These are phyloP conservation scores for Mesitornis unicolor DNA, from an alignment of 2,113 vertebrate species.

Conservation along the genomic window DNA sequence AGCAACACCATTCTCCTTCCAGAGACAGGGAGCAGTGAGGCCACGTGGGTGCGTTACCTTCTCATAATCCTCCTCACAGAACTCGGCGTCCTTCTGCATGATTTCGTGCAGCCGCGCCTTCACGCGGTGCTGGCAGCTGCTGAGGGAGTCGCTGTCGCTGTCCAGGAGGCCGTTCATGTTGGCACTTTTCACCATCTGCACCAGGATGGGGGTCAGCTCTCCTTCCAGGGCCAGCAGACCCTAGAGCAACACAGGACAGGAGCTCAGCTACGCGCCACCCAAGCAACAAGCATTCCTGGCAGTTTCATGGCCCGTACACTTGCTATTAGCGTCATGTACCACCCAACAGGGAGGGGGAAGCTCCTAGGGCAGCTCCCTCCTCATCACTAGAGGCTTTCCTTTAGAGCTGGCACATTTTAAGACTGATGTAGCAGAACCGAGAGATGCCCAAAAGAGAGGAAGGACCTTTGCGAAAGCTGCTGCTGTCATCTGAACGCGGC, in stretches of 20 bases:
- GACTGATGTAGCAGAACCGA: neutral
- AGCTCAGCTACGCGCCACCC: neutral
- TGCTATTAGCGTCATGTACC: neutral
- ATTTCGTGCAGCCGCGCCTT: conserved; percentile 93
- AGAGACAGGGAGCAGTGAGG: neutral
- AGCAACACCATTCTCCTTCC: neutral
- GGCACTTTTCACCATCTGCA: conserved; percentile 99
- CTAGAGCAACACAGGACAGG: conserved; percentile 66
- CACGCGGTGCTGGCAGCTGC: conserved; percentile 93
- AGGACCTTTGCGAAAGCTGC: conserved; percentile 96
- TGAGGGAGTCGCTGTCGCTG: conserved; percentile 93
- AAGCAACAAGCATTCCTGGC: neutral
- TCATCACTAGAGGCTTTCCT: neutral
- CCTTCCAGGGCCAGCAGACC: conserved; percentile 94
- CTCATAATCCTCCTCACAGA: conserved; percentile 87
- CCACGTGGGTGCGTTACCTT: conserved; percentile 75
- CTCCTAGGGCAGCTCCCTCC: neutral
- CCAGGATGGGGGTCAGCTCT: conserved; percentile 95
- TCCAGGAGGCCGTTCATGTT: conserved; percentile 99
- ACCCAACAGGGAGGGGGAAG: neutral
- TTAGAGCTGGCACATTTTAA: neutral
- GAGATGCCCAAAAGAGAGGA: neutral
- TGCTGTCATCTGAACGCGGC: conserved; percentile 97
- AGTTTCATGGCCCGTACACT: neutral
- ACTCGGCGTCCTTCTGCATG: conserved; percentile 90